Evolutionary conservation across 2,113 vertebrate species (phyloP).

Genomic region (Muntiacus reevesi): DNA sequence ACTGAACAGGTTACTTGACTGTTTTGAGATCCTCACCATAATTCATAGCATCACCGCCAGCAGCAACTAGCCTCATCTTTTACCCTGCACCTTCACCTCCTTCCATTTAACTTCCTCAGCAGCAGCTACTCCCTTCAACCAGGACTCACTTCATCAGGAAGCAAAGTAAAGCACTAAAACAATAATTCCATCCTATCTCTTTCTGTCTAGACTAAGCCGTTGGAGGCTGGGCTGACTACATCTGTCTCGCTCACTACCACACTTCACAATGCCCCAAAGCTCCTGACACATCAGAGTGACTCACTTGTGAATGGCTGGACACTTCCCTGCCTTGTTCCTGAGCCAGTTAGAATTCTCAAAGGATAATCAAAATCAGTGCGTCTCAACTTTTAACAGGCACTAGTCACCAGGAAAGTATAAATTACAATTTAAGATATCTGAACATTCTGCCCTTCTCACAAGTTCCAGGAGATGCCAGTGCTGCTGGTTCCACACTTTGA

Average conservation of each 20-base stretch:
- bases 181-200: not conserved
- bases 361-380: not conserved
- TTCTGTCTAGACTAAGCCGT: not conserved
- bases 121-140: not conserved
- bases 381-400: not conserved
- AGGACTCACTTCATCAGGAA: too few species aligned
- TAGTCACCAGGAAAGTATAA: not conserved
- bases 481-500: not conserved
- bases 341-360: not conserved
- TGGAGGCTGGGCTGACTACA: not conserved
- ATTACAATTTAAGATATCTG: not conserved
- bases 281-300: not conserved
- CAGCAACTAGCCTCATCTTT: not conserved
- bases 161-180: too few species aligned
- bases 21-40: not conserved
- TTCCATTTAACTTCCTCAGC: not conserved
- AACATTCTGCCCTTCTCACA: not conserved
- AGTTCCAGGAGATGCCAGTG: not conserved
- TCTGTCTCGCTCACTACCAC: not conserved
- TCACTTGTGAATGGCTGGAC: not conserved
- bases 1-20: not conserved
- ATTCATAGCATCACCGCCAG: not conserved
- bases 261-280: not conserved
- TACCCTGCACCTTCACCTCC: not conserved
- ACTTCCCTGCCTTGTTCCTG: not conserved